Evolutionary conservation across 1,140 invertebrate species (phyloP).

Genomic region (Drosophila obscura): DNA sequence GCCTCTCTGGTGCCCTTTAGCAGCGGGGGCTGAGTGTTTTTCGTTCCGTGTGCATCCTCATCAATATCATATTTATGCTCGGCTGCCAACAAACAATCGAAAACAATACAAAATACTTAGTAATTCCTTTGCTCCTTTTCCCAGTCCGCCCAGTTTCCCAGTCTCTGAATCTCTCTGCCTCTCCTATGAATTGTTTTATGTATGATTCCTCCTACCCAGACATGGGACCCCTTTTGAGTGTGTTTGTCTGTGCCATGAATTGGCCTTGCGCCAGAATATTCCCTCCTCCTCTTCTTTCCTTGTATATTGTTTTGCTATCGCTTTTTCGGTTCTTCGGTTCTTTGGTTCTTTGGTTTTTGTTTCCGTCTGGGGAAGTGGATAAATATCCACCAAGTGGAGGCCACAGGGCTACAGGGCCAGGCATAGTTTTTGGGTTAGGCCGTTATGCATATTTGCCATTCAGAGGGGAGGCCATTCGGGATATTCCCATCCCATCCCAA

Average conservation of each 20-base stretch:
- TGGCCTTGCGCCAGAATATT: slow-evolving; percentile 75
- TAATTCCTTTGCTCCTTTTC: slow-evolving; percentile 56
- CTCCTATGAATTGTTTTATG: slow-evolving; percentile 56
- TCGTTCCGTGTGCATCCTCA: slow-evolving; percentile 55
- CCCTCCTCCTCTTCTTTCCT: slow-evolving; percentile 54
- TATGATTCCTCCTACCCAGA: slow-evolving; percentile 34
- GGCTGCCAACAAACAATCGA: slow-evolving; percentile 78
- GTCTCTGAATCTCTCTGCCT: not conserved
- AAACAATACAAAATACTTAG: slow-evolving; percentile 80
- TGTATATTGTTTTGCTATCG: slow-evolving; percentile 54
- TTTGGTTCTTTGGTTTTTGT: slow-evolving; percentile 46
- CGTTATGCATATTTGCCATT: slow-evolving; percentile 72
- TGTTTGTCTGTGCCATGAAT: slow-evolving; percentile 45
- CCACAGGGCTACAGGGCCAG: slow-evolving; percentile 1
- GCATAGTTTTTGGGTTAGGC: slow-evolving; percentile 61
- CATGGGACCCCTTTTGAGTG: slow-evolving; percentile 15
- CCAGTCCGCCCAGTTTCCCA: slow-evolving; percentile 16
- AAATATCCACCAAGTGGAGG: slow-evolving; percentile 21
- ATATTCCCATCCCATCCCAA: slow-evolving; percentile 15
- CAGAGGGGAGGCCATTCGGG: slow-evolving; percentile 29
- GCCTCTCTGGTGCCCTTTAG: too few relatives aligned
- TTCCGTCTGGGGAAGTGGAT: slow-evolving; percentile 48
- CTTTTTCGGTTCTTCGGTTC: slow-evolving; percentile 36
- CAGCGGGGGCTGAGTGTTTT: not conserved
- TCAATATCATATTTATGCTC: slow-evolving; percentile 79